Evolutionary conservation across 2,888 invertebrate genomes (phyloP), one percentile per base, ranked within the genome.

Genomic region (Bugulina stolonifera): DNA sequence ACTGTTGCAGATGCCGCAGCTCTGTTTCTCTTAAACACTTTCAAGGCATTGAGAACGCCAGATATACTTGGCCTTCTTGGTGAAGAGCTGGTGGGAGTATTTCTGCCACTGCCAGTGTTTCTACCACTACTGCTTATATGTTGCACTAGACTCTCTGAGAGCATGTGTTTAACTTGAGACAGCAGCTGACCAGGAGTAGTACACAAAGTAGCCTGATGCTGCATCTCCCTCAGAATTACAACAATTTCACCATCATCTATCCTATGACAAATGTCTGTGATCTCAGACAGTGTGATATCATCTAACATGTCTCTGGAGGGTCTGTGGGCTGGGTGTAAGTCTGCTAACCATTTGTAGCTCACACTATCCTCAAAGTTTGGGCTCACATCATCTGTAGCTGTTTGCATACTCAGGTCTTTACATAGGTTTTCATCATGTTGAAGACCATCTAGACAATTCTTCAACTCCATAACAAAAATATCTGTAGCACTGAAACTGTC

Each of bases 321-420:
- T 32, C 34, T 64, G 29, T 64, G 22, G 2, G 10, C 14, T 10
- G 14, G 34, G 32, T 18, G 25, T 29, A 27, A 10, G 64, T 64
- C 64, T 5, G 64, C 64, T 29, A 64, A n/a, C 64, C 64, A 64
- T 32, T 64, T 64, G n/a, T 64, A 64, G 22, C 64, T 43, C 18
- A 43, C 43, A 43, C 10, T 25, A n/a, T 64, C 64, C 64, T 64
- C 27, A 32, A n/a, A n/a, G n/a, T n/a, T n/a, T n/a, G n/a, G n/a
- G n/a, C 27, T 25, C 14, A 10, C 32, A 2, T 32, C 64, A 32
- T 64, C 64, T 64, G 64, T 18, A 55, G 55, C 34, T 27, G 25
- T 32, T 32, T 10, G 32, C 34, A 25, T 27, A 29, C 32, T 32
- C 10, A 22, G 2, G 27, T n/a, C 32, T 34, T 34, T 32, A 27